A percentile compares a stretch with the other conserved stretches of the same genome.
phyloP scores from a whole-genome alignment of 2,797 vertebrate genomes.

The Notamacropus eugenii region DNA sequence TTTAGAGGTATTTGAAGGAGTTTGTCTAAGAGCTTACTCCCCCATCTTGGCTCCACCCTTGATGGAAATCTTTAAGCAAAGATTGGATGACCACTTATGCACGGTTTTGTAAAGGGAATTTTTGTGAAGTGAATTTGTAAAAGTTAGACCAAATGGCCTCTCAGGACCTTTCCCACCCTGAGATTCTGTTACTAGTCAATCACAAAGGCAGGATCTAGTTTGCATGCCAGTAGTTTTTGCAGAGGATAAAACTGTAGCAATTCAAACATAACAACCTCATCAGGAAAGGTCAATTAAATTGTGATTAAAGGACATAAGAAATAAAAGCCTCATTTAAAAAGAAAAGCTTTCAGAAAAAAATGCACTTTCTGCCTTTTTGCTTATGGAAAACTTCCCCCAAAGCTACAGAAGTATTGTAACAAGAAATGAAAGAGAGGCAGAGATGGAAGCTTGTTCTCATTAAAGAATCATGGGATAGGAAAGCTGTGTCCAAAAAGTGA shows the following conservation, averaged over 20 bases:
- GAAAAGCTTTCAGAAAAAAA: constrained; percentile 25
- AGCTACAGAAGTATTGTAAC: background rate
- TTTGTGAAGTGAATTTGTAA: background rate
- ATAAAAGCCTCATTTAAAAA: constrained; percentile 14
- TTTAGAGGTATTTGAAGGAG: too few species aligned
- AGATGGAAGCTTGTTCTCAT: background rate
- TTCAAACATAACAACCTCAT: background rate
- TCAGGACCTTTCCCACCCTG: background rate
- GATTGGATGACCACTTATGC: background rate
- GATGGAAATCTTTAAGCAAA: background rate
- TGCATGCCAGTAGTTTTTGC: background rate
- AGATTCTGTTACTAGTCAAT: background rate
- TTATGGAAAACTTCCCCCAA: constrained; percentile 17
- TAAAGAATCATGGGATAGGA: background rate
- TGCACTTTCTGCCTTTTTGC: background rate
- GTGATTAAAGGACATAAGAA: constrained; percentile 1
- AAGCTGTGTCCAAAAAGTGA: too few species aligned
- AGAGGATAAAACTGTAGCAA: background rate
- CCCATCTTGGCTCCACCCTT: background rate
- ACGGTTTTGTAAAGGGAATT: background rate
- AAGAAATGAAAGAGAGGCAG: background rate
- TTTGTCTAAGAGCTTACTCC: too few species aligned
- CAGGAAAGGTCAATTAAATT: background rate
- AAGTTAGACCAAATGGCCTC: background rate
- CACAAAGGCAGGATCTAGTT: background rate